Evolutionary conservation across 2,113 vertebrate species (phyloP), one percentile per base, ranked within the genome.

Genomic region (Arothron firmamentum): DNA sequence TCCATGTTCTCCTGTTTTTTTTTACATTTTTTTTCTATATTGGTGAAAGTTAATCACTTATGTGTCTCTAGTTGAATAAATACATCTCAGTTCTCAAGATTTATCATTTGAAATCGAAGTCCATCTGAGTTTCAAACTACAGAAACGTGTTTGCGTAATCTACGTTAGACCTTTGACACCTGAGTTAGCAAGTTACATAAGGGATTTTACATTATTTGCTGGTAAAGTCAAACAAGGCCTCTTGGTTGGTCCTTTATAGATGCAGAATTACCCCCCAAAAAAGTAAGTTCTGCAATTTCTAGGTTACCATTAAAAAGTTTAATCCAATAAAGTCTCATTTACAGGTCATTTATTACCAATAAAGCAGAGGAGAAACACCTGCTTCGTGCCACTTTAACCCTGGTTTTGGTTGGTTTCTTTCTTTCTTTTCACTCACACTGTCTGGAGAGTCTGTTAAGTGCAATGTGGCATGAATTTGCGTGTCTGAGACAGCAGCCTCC

Each of bases 301-400:
- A 74, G 59, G 56, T 53, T 58, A 34, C 62, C n/a, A 21, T 77
- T 75, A 70, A 61, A 83, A 84, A 83, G 64, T 80, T 85, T 75
- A 79, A 84, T 85, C 75, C 80, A 82, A 80, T 88, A 83, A 88
- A 90, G 78, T 79, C 75, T 67, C 72, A 88, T 89, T 88, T 87
- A 88, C 77, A 88, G 88, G 78, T 82, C 73, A 81, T 88, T 89
- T 88, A 84, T 82, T 84, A 86, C 73, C 88, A 82, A 87, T 90
- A 87, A 87, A 91, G 70, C 38, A 52, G 72, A 79, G 52, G 48
- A 78, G 72, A 81, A 85, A 84, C 83, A 87, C 86, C 85, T 89
- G 79, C 76, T 79, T 84, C 65, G 58, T 72, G 72, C 72, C 76
- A 84, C 72, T 72, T 63, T 78, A 77, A 85, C 75, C 70, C 77